A percentile compares a stretch with the other conserved stretches of the same genome.
phyloP scores from a whole-genome alignment of 1,140 invertebrate genomes.

The Diorhabda carinulata region DNA sequence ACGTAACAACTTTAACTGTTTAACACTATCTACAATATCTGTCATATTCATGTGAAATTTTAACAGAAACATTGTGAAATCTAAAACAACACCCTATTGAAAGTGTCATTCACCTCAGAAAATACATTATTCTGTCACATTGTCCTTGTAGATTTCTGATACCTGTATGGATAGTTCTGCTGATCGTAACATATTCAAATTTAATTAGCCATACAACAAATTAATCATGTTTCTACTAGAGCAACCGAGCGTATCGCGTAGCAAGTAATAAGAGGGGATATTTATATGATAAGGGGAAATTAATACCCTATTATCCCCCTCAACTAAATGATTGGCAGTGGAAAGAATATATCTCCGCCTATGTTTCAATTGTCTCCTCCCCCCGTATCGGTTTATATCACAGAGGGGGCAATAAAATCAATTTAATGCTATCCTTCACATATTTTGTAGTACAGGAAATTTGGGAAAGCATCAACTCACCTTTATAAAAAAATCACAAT shows the following conservation, averaged over 20 bases:
- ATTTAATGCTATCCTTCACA: conserved; percentile 38
- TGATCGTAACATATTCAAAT: conserved; percentile 20
- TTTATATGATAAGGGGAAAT: conserved; percentile 25
- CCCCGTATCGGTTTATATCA: conserved; percentile 29
- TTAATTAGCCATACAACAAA: conserved; percentile 33
- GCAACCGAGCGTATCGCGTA: conserved; percentile 22
- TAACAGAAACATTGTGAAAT: too few relatives aligned
- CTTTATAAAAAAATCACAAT: too few relatives aligned
- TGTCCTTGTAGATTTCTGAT: too few relatives aligned
- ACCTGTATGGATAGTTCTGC: too few relatives aligned
- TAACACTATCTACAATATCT: too few relatives aligned
- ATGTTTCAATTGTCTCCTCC: conserved; percentile 27
- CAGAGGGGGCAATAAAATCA: conserved; percentile 42
- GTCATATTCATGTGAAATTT: too few relatives aligned
- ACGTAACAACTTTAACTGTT: too few relatives aligned
- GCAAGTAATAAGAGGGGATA: conserved; percentile 14
- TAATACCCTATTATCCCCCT: conserved; percentile 20
- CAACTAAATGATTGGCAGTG: conserved; percentile 31
- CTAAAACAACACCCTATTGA: too few relatives aligned
- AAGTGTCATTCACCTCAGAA: too few relatives aligned
- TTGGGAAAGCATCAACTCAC: too few relatives aligned
- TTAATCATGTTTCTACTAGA: conserved; percentile 30
- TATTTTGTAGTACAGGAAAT: conserved; percentile 19
- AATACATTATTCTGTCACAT: too few relatives aligned
- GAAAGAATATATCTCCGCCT: conserved; percentile 32